Evolutionary conservation across 2,113 vertebrate species (phyloP), one percentile per base, ranked within the genome.

Genomic region (Limanda limanda): DNA sequence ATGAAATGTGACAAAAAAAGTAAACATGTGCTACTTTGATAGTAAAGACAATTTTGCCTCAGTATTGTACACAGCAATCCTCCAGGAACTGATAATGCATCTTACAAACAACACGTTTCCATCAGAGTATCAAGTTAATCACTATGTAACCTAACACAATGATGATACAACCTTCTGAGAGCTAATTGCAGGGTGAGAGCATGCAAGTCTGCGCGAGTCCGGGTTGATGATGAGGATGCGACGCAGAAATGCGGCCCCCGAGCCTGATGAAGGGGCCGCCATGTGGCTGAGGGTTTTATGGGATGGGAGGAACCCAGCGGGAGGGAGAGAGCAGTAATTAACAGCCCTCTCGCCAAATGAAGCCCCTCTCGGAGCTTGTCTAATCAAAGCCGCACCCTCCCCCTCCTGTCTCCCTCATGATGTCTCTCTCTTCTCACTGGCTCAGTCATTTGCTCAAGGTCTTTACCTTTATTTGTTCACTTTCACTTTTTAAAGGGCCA

Each of bases 291-390:
- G 60, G 66, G 62, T 13, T 3, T 13, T 52, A 47, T 1, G 58
- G 59, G 68, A 24, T 17, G 37, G 64, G 69, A 70, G 67, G 57
- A 69, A 51, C 68, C 69, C 83, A 71, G 84, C 13, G 3, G 86
- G 79, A 24, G 21, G 4, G 21, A 12, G 10, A 23, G 71, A 71
- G 79, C 31, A 51, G 75, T 90, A 92, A 91, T 92, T 92, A 92
- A 82, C 83, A 25, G 62, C 64, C 68, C 78, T 78, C 56, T 51
- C 47, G 31, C 74, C 14, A 40, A 81, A 86, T 17, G 42, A 62
- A 78, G 54, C 76, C 54, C 72, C 66, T 77, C 81, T 71, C 68
- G 11, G 42, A 78, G 76, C 69, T 75, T 27, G 60, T 79, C 79
- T 82, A 82, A 90, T 92, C 86, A 87, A 68, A 71, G 55, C 63